Base-by-base conservation (phyloP, 2,113 vertebrate genomes). In the Dipodomys merriami region DNA sequence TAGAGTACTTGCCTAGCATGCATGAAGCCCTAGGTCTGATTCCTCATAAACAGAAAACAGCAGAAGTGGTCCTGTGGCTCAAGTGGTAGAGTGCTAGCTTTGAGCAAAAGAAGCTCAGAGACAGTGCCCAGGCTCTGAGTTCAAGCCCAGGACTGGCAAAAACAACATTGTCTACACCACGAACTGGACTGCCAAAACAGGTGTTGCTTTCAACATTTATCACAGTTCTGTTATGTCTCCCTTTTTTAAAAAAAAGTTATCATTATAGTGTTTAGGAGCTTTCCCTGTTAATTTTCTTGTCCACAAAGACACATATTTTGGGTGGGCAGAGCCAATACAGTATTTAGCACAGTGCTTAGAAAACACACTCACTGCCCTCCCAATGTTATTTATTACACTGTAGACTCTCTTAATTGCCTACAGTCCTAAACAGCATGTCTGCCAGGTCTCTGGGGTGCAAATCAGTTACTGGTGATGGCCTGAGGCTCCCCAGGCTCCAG, bases 371-470 rank as follows among this genome's bases (percentile, higher is more conserved):
- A 27, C 19, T 71, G 53, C 27, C 76, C 27, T 60, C 13, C 18
- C 72, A 91, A 79, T 82, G 83, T 67, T 67, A 94, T 64, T 87
- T 80, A 89, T 85, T 95, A 74, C 64, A 33, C 53, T 60, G 49
- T 29, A 91, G 74, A 86, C n/a, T 44, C 2, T 76, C 83, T 88
- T 94, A 93, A 95, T 96, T 95, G 88, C 81, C 49, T 29, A 33
- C 13, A 94, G 77, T 39, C 82, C 78, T 69, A 82, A 77, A 90
- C 46, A 85, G 18, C 4, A 7, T 72, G 60, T 82, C 65, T 80
- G 35, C 1, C 2, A 29, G 74, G 82, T 93, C 84, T 81, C 84
- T 62, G 25, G 71, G 73, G 86, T 73, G n/a, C 57, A 74, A 87
- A 86, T 82, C 90, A 44, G 93, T 93, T 91, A 64, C 74, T 87